Evolutionary conservation across 2,888 invertebrate species (phyloP), one percentile per base, ranked within the genome.

Genomic region (Drosophila kambysellisi): DNA sequence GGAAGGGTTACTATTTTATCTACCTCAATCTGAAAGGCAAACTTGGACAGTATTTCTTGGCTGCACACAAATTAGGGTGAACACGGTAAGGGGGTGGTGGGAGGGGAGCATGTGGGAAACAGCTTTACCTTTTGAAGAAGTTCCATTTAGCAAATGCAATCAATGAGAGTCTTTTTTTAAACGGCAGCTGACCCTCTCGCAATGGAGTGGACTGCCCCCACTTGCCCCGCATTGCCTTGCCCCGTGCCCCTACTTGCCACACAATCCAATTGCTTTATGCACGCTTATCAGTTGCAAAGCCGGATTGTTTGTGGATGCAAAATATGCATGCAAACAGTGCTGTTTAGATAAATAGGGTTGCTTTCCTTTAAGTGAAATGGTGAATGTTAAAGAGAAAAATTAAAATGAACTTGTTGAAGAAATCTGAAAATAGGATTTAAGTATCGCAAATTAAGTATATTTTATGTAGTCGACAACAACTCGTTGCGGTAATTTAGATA

Each of bases 171-270:
- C 58, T 51, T 17, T 65, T 17, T 29, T 54, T 57, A 56, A 46
- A 56, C 48, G 59, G 59, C 68, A 54, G 62, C 50, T 74, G 79
- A 76, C 76, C 79, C 33, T 52, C 32, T 52, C 35, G 33, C 7
- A 3, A n/a, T 37, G 46, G 12, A 51, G n/a, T 54, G 9, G 3
- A 15, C 29, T 17, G 29, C 29, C 25, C 11, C 25, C 7, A 37
- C 9, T 15, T 54, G n/a, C 12, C 17, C 39, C 3, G 17, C 0
- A 39, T 17, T 39, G 20, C 4, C 20, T 15, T 4, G 20, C 20
- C 12, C 4, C 20, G 7, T 4, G 20, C 20, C 12, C 20, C 12
- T 4, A 46, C 20, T 46, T 20, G 12, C 20, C 46, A 32, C 20
- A 20, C 30, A 41, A 43, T 43, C 35, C 35, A 63, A 66, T 61